phyloP scores from a whole-genome alignment of 2,888 invertebrate genomes.

The Ditylenchus weischeri region DNA sequence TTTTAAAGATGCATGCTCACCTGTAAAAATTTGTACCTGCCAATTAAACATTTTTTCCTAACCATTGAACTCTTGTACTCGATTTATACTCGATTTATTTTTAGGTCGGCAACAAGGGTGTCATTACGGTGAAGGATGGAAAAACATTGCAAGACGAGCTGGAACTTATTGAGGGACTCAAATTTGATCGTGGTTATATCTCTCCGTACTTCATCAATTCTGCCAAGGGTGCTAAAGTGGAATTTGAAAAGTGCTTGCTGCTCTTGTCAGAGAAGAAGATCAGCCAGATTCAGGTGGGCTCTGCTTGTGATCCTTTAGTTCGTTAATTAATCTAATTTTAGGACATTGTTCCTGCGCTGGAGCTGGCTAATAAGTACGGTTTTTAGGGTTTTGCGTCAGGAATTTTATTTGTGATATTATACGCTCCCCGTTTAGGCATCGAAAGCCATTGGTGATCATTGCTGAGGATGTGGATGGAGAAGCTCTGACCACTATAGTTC shows the following conservation, averaged over 20 bases:
- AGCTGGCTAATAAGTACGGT: slow-evolving; percentile 76
- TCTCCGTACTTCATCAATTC: slow-evolving; percentile 99
- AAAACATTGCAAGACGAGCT: slow-evolving; percentile 92
- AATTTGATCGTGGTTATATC: slow-evolving; percentile 95
- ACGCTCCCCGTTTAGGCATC: slow-evolving; percentile 62
- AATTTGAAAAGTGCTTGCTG: slow-evolving; percentile 91
- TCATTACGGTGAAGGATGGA: slow-evolving; percentile 98
- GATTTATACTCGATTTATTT: slow-evolving; percentile 18
- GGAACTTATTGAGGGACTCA: slow-evolving; percentile 86
- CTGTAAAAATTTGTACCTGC: slow-evolving; percentile 11
- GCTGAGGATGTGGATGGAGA: slow-evolving; percentile 95
- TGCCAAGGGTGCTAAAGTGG: slow-evolving; percentile 76
- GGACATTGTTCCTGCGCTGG: slow-evolving; percentile 92
- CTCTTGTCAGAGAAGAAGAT: slow-evolving; percentile 96
- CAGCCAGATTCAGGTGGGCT: slow-evolving; percentile 75
- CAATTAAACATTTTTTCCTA: no score
- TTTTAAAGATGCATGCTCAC: no score
- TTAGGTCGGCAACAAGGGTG: slow-evolving; percentile 84
- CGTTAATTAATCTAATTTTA: slow-evolving; percentile 21
- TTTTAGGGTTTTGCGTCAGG: no score
- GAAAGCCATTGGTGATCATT: slow-evolving; percentile 88
- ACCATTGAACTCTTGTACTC: no score
- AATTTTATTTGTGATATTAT: no score
- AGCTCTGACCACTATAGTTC: slow-evolving; percentile 85
- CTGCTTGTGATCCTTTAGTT: background rate